Evolutionary conservation across 2,888 invertebrate genomes (phyloP), one percentile per base, ranked within the genome.

Genomic region (Adelognathus sp.): DNA sequence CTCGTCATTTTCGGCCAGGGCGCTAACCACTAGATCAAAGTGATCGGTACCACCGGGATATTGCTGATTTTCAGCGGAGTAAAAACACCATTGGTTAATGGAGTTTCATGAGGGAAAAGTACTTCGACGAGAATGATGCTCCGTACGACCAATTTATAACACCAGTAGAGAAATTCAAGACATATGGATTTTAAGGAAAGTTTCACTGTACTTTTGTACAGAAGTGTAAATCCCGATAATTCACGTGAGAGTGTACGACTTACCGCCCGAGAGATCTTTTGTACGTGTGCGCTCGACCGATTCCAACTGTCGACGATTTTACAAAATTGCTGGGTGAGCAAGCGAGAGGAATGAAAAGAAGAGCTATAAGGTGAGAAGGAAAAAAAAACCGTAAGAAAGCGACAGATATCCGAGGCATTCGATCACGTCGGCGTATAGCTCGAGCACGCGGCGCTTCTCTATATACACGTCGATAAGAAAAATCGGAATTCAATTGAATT

Each of bases 401-500:
- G 66, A 67, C 31, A 73, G 63, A 77, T 69, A 73, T 73, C 56
- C 69, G 24, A n/a, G 64, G 46, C 14, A 58, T 70, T 64, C 56
- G n/a, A 52, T 69, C 69, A 44, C 56, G 16, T 44, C 50, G 50
- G 18, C 11, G n/a, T 50, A 50, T n/a, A n/a, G n/a, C n/a, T n/a
- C n/a, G 31, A 14, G 29, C 60, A 18, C 21, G 11, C 7, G 27
- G 44, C 56, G 52, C 24, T 41, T 50, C 29, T 50, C n/a, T n/a
- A n/a, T n/a, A n/a, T n/a, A n/a, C n/a, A 67, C 31, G 52, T 41
- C 24, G 71, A 61, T 71, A 76, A 76, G 71, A 71, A 71, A 71
- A 71, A 71, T 77, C 73, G 73, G 73, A 73, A 73, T 73, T 73
- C 69, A 61, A 78, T 78, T 69, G 78, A 73, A 73, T 78, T 73